Base-by-base conservation (phyloP, 2,888 invertebrate species). In the Acleris emargana region DNA sequence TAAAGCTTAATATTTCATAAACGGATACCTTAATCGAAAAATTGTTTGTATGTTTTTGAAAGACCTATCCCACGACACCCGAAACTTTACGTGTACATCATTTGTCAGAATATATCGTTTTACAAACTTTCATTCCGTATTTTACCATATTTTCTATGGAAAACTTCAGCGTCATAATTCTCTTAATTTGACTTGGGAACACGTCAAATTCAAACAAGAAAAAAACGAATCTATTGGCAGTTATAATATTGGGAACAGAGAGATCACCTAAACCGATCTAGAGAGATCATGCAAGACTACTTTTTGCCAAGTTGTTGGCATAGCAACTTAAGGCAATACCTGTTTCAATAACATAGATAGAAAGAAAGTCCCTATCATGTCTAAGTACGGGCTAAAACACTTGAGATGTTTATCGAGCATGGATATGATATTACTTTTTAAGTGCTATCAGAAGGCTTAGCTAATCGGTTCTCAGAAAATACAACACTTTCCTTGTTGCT, bases 291-390 rank as follows among this genome's bases (percentile, higher is more conserved):
- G 50, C n/a, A 20, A 50, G 50, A 50, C 22, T 38, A 9, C 9
- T 43, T 53, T 32, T 61, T 22, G 49, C 20, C 7, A 58, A 47
- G 53, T 5, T 38, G 54, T 32, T n/a, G 32, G 20, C 54, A 54
- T 54, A 25, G 54, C 13, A 25, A 61, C 58, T 22, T 20, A 32
- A 25, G 28, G 45, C 17, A 54, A 54, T 45, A 54, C 54, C 17
- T 49, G 47, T 49, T 60, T 52, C 16, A 43, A 52, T 47, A 49
- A 32, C 18, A 47, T 58, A 58, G 20, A 18, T 32, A 53, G 43
- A 43, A 20, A 55, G 58, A 58, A 49, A 50, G 25, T n/a, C 18
- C 38, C 22, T 50, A 49, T 60, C 51, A 38, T 6, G 7, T 7
- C 17, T 20, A 20, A 20, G 53, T 22, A 42, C 43, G 25, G 16